Evolutionary conservation across 2,888 invertebrate species (phyloP).

Genomic region (Agapostemon virescens): DNA sequence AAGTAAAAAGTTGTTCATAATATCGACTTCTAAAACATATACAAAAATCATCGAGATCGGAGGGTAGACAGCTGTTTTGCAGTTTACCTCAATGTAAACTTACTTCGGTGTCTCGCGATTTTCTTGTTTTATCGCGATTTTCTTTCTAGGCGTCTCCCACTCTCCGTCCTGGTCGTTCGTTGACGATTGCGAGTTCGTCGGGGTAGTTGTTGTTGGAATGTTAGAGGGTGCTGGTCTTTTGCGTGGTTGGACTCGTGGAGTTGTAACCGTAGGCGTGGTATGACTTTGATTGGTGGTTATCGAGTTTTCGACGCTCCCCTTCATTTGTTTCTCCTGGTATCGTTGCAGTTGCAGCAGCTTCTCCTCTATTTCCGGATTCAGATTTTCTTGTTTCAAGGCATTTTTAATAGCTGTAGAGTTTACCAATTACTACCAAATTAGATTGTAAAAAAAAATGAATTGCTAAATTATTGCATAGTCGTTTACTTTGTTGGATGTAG

Average conservation of each 20-base stretch:
- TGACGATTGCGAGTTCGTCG: constrained; percentile 51
- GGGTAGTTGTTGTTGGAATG: constrained; percentile 58
- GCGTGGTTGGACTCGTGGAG: constrained; percentile 82
- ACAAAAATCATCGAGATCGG: no score
- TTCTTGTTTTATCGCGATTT: constrained; percentile 72
- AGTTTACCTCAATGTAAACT: constrained; percentile 33
- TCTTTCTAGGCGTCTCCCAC: constrained; percentile 76
- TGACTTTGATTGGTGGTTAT: constrained; percentile 73
- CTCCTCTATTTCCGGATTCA: constrained; percentile 95
- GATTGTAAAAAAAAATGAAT: background rate
- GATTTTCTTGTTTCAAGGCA: constrained; percentile 94
- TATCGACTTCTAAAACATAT: background rate
- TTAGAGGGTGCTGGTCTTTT: constrained; percentile 81
- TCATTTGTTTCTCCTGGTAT: constrained; percentile 91
- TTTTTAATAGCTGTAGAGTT: constrained; percentile 90
- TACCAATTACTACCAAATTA: constrained; percentile 44
- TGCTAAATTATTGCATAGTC: constrained; percentile 50
- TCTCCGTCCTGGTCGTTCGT: constrained; percentile 71
- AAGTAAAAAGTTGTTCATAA: background rate
- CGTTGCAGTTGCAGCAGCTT: constrained; percentile 93
- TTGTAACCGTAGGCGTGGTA: constrained; percentile 67
- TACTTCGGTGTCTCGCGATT: constrained; percentile 72
- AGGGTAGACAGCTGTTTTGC: background rate
- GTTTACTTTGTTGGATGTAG: constrained; percentile 96
- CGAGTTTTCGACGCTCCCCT: constrained; percentile 80